Evolutionary conservation across 2,888 invertebrate genomes (phyloP).

Genomic region (Lordiphosa andalusiaca): DNA sequence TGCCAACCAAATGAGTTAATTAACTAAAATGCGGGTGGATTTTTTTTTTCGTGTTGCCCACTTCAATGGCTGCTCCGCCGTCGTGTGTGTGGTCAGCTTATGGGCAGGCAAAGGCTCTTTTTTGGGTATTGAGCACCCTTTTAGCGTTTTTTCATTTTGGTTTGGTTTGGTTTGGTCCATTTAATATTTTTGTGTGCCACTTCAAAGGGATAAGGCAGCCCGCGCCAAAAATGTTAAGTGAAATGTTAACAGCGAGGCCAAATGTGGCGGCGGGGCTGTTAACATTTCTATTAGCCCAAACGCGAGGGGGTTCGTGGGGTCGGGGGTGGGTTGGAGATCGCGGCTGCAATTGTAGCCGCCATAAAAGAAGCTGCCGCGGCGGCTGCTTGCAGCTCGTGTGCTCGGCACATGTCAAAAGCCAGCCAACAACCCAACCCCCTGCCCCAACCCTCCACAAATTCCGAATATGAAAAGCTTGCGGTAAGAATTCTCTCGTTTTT

Average conservation of each 20-base stretch:
- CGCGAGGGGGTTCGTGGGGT: not conserved
- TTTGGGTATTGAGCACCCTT: slow-evolving; percentile 68
- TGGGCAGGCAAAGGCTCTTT: slow-evolving; percentile 56
- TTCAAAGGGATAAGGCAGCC: slow-evolving; percentile 57
- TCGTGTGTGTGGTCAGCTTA: slow-evolving; percentile 71
- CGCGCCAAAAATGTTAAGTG: slow-evolving; percentile 68
- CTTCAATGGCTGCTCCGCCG: slow-evolving; percentile 48
- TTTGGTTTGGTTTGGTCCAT: slow-evolving; percentile 51
- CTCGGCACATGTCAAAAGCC: slow-evolving; percentile 14
- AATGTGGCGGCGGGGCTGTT: slow-evolving; percentile 42
- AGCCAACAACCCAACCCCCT: too few relatives aligned
- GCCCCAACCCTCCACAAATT: not conserved
- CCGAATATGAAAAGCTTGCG: slow-evolving; percentile 3
- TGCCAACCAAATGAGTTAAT: slow-evolving; percentile 80
- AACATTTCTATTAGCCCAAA: slow-evolving; percentile 64
- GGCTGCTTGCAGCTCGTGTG: slow-evolving; percentile 8
- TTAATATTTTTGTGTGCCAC: slow-evolving; percentile 70
- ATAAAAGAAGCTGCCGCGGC: slow-evolving; percentile 2
- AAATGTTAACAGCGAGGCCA: slow-evolving; percentile 63
- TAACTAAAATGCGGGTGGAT: slow-evolving; percentile 80
- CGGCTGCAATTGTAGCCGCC: not conserved
- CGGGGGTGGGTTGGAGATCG: too few relatives aligned
- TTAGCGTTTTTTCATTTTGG: slow-evolving; percentile 43
- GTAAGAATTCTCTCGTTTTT: slow-evolving; percentile 4
- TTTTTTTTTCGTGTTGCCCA: slow-evolving; percentile 35